phyloP scores from a whole-genome alignment of 2,888 invertebrate genomes.

The Microchrysa polita region DNA sequence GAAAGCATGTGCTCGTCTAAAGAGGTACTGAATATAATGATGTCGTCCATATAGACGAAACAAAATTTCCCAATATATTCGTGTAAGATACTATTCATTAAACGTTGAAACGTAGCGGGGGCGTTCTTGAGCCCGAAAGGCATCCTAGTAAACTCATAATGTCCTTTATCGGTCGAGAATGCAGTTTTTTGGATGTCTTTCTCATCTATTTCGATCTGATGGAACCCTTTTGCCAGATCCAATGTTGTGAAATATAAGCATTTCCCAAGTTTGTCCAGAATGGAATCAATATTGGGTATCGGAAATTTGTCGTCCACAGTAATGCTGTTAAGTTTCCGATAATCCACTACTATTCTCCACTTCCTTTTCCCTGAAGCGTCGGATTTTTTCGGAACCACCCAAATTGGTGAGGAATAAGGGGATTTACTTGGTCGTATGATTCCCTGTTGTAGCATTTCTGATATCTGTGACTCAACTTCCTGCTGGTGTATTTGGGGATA shows the following conservation, averaged over 20 bases:
- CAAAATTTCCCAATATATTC: conserved; percentile 51
- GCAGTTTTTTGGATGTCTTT: conserved; percentile 53
- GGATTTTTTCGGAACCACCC: conserved; percentile 53
- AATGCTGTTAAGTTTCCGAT: not conserved
- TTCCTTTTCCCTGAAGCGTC: conserved; percentile 27
- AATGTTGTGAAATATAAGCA: conserved; percentile 15
- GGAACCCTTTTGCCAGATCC: conserved; percentile 32
- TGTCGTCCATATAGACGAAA: conserved; percentile 50
- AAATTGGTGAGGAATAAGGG: conserved; percentile 52
- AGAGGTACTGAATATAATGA: conserved; percentile 38
- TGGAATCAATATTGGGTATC: conserved; percentile 20
- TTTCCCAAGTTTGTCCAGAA: conserved; percentile 15
- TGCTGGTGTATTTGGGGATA: conserved; percentile 43
- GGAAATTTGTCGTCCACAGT: conserved; percentile 30
- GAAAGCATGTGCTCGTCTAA: conserved; percentile 54
- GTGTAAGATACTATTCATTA: conserved; percentile 47
- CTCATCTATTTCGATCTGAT: conserved; percentile 44
- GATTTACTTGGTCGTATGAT: conserved; percentile 51
- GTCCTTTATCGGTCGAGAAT: conserved; percentile 51
- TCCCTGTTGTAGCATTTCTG: conserved; percentile 50
- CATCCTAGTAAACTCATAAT: conserved; percentile 57
- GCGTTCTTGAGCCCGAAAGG: conserved; percentile 61
- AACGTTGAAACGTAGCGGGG: conserved; percentile 54
- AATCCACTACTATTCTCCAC: not conserved
- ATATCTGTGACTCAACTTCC: conserved; percentile 48